Conservation (phyloP, 2,797 vertebrate genomes). For the Sternarchorhynchus goeldii region DNA sequence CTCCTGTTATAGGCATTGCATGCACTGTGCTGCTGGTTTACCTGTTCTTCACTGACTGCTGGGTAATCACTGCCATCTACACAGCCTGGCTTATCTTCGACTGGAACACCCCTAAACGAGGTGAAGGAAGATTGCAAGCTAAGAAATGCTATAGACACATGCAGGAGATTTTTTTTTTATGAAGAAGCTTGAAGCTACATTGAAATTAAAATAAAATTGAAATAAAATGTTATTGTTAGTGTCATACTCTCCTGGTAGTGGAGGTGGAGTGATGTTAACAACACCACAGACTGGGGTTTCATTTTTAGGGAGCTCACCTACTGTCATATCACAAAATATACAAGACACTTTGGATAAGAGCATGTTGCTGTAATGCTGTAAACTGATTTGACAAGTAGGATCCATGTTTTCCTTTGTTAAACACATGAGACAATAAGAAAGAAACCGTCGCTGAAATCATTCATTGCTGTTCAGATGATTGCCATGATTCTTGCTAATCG, state of each 20-base stretch:
- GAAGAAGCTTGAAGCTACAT: no score
- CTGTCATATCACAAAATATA: no score
- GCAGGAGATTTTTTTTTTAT: no score
- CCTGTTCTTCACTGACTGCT: constrained; percentile 92
- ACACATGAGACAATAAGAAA: background rate
- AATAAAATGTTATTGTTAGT: background rate
- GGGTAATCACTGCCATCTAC: constrained; percentile 88
- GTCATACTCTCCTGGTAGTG: background rate
- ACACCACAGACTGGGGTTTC: background rate
- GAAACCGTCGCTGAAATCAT: no score
- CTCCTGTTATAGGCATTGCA: constrained; percentile 71
- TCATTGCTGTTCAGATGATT: background rate
- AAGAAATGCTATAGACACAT: background rate
- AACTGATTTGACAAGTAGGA: no score
- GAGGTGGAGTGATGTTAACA: background rate
- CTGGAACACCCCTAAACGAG: constrained; percentile 97
- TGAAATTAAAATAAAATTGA: no score
- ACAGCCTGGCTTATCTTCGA: constrained; percentile 92
- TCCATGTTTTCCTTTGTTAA: background rate
- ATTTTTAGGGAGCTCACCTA: no score
- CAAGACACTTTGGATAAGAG: no score
- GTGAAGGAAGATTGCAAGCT: constrained; percentile 61
- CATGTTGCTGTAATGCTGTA: no score
- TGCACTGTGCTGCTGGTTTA: constrained; percentile 87
- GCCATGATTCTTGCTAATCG: background rate